A percentile compares a stretch with the other conserved stretches of the same genome.
Evolutionary conservation across 2,797 vertebrate genomes (phyloP).

Genomic region (Lutra lutra): DNA sequence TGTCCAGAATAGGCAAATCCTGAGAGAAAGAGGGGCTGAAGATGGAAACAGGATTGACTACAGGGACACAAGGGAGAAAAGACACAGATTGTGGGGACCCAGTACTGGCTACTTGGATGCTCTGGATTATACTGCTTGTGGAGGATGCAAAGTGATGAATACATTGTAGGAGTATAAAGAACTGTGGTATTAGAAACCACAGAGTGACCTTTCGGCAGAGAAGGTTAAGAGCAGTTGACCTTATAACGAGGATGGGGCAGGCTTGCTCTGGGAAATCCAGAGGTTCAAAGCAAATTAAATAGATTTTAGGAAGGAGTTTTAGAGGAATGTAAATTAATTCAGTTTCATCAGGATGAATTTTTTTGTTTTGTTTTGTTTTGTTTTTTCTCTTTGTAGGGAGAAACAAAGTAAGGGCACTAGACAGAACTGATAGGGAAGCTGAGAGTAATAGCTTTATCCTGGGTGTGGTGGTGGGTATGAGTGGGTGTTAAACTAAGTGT

Average conservation of each 20-base stretch:
- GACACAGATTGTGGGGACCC: neutral
- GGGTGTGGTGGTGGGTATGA: neutral
- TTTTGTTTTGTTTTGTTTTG: neutral
- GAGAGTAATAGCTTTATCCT: neutral
- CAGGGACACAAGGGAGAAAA: neutral
- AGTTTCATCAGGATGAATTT: neutral
- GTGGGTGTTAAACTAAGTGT: neutral
- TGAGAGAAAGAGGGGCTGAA: neutral
- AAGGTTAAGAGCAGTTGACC: neutral
- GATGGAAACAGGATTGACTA: neutral
- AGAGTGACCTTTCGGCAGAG: slow-evolving; percentile 33
- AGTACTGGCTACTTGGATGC: neutral
- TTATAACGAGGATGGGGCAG: neutral
- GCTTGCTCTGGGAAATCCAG: neutral
- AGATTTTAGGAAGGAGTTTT: slow-evolving; percentile 17
- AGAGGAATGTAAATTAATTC: neutral
- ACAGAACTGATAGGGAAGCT: neutral
- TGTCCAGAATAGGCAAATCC: slow-evolving; percentile 18
- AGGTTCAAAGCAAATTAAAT: slow-evolving; percentile 33
- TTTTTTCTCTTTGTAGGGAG: neutral
- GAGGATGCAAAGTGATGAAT: neutral
- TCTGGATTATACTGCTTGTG: neutral
- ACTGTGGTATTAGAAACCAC: neutral
- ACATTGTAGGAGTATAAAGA: slow-evolving; percentile 11
- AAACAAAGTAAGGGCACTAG: neutral